Base-by-base conservation (phyloP, 2,797 vertebrate genomes). In the Microcaecilia unicolor region DNA sequence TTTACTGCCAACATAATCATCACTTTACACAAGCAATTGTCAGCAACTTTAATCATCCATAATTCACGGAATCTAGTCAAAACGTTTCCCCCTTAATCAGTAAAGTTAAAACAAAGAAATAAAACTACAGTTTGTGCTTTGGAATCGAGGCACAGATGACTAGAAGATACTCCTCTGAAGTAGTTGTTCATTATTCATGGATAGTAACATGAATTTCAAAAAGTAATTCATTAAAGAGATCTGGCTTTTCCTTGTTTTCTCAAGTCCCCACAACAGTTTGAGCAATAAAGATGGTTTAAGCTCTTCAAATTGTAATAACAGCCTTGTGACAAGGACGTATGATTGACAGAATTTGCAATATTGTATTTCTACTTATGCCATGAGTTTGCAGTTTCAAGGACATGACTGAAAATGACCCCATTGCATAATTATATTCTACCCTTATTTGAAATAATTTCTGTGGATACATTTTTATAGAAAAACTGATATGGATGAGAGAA, bases 311-410 rank as follows among this genome's bases (percentile, higher is more conserved):
- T 60, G 54, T 39, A 63, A 50, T 61, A 64, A 48, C 17, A 61
- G 57, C 46, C 34, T 43, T 16, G 29, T 57, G 64, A 66, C 69
- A 79, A 73, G 62, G 46, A 65, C 42, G 33, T 38, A 21, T 60
- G 58, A 74, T 46, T 68, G 47, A 58, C 58, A 58, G 71, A 71
- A 67, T 69, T 54, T 34, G 11, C 69, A 71, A 74, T 62, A 51
- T 56, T 56, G 24, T 60, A 67, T 62, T 70, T 77, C 60, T 56
- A 68, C 52, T 65, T 73, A 48, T 59, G 50, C 55, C 61, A 71
- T 49, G 67, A 72, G 72, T 69, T 57, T 60, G 45, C 65, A 55
- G 65, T 75, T 75, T 78, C 74, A 79, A 84, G 70, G 67, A 65
- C 72, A 35, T 37, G 44, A 55, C 74, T 76, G 45, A 55, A 56